Evolutionary conservation across 2,797 vertebrate species (phyloP).

Genomic region (Carcharodon carcharias): DNA sequence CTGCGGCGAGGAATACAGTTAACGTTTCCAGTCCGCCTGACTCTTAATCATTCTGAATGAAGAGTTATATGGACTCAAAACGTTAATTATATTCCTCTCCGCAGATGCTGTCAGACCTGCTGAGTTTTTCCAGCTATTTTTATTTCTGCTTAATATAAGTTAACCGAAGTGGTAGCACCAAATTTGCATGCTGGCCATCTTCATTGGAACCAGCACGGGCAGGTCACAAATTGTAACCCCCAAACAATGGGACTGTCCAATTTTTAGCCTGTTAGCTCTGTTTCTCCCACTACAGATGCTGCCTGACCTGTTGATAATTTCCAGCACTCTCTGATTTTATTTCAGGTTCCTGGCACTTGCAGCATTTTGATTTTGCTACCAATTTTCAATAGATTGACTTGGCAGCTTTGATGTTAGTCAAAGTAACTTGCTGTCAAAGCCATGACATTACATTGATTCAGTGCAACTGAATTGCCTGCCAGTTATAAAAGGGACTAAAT

Average conservation of each 20-base stretch:
- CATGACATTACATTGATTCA: constrained; percentile 25
- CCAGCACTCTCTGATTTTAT: background rate
- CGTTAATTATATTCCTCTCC: no score
- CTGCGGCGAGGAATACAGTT: no score
- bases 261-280: background rate
- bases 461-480: background rate
- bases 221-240: no score
- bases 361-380: background rate
- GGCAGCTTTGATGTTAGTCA: constrained; percentile 8
- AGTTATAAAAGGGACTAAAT: constrained; percentile 27
- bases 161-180: no score
- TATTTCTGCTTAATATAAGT: no score
- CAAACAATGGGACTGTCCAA: background rate
- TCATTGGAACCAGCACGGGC: no score
- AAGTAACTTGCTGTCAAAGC: background rate
- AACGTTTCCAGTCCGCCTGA: no score
- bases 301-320: background rate
- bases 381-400: background rate
- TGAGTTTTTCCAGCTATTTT: no score
- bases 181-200: no score
- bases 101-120: no score
- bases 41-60: no score
- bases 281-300: background rate
- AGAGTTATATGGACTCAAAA: no score
- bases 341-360: background rate